phyloP scores from a whole-genome alignment of 2,888 invertebrate genomes.

The Aspidiotus destructor region DNA sequence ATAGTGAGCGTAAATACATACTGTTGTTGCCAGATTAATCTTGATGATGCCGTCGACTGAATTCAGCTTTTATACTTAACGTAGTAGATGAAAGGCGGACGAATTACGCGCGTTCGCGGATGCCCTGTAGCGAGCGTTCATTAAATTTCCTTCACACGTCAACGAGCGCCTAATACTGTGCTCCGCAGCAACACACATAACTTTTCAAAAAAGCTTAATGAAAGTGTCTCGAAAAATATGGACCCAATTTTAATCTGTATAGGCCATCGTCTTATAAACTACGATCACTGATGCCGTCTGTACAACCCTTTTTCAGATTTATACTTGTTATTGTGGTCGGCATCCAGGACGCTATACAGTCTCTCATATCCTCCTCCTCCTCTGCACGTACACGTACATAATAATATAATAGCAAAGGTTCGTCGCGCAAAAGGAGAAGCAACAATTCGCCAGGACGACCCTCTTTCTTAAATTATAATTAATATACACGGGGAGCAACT shows the following conservation, averaged over 20 bases:
- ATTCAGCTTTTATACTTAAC: neutral
- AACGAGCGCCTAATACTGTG: neutral
- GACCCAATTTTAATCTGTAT: conserved; percentile 28
- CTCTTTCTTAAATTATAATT: conserved; percentile 26
- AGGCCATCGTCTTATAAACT: too few species aligned
- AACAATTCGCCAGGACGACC: conserved; percentile 15
- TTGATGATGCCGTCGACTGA: too few species aligned
- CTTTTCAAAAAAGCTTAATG: conserved; percentile 25
- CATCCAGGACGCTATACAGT: neutral
- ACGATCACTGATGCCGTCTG: conserved; percentile 1
- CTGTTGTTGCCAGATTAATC: too few species aligned
- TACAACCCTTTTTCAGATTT: conserved; percentile 29
- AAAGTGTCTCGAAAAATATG: conserved; percentile 31
- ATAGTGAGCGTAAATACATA: too few species aligned
- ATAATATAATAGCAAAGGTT: too few species aligned
- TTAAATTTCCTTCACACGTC: conserved; percentile 2
- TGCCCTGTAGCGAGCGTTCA: neutral
- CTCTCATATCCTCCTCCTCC: too few species aligned
- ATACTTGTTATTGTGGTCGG: conserved; percentile 26
- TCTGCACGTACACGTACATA: too few species aligned
- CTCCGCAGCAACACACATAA: conserved; percentile 13
- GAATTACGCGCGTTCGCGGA: neutral
- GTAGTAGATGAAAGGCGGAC: neutral
- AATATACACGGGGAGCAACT: conserved; percentile 16
- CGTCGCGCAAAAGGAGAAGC: neutral